Conservation (phyloP, 2,797 vertebrate genomes). For the Leptoclinus maculatus region DNA sequence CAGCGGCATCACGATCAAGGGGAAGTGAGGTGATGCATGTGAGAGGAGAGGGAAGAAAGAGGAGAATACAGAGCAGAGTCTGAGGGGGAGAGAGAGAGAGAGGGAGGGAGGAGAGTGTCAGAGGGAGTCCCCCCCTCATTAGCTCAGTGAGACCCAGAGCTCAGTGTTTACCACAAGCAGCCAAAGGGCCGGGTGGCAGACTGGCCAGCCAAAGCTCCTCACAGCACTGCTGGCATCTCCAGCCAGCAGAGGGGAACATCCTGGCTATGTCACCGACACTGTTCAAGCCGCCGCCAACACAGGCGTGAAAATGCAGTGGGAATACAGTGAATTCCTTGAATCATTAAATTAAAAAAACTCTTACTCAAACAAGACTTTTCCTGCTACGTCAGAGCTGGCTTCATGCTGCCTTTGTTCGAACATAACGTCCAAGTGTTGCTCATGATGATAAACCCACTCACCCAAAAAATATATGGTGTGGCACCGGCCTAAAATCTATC, state of each 20-base stretch:
- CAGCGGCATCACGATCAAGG: slow-evolving; percentile 31
- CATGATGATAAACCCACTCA: background rate
- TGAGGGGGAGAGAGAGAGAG: background rate
- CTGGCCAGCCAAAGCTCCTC: slow-evolving; percentile 65
- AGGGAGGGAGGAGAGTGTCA: slow-evolving; percentile 44
- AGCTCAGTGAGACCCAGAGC: slow-evolving; percentile 72
- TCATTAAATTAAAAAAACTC: slow-evolving; percentile 9
- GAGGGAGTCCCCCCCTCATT: slow-evolving; percentile 74
- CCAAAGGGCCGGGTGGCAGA: slow-evolving; percentile 66
- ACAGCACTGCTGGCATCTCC: slow-evolving; percentile 63
- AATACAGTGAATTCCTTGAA: slow-evolving; percentile 51
- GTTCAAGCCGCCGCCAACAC: slow-evolving; percentile 37
- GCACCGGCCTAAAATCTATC: background rate
- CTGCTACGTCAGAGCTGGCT: background rate
- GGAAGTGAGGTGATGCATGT: slow-evolving; percentile 46
- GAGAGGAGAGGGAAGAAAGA: slow-evolving; percentile 41
- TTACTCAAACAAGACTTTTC: background rate
- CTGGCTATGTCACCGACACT: slow-evolving; percentile 53
- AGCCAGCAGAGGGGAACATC: slow-evolving; percentile 71
- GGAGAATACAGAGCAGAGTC: slow-evolving; percentile 43
- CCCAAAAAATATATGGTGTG: too few relatives aligned
- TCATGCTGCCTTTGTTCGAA: background rate
- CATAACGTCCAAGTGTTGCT: too few relatives aligned
- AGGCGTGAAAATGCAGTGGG: slow-evolving; percentile 35
- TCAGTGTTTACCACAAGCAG: slow-evolving; percentile 73